phyloP scores from a whole-genome alignment of 2,113 vertebrate species.

The Centropus unirufus region DNA sequence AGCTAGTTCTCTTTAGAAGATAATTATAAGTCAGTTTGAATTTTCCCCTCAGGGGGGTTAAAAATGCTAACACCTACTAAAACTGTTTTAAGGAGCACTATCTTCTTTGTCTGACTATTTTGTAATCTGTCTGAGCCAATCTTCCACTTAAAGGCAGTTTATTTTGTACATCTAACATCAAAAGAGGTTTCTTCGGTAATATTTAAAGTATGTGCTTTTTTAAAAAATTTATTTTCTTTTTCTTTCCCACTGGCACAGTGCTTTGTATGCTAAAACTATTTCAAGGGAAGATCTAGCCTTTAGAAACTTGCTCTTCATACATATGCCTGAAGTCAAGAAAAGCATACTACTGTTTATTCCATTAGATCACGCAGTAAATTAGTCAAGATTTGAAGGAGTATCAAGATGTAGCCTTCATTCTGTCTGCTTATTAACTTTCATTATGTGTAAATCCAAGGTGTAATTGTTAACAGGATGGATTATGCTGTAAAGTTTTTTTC shows the following conservation, averaged over 20 bases:
- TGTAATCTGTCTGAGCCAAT: slow-evolving; percentile 48
- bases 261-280: slow-evolving; percentile 43
- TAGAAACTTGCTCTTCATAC: slow-evolving; percentile 44
- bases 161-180: slow-evolving; percentile 48
- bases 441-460: slow-evolving; percentile 77
- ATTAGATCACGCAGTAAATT: slow-evolving; percentile 72
- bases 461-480: slow-evolving; percentile 84
- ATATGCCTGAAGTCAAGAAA: slow-evolving; percentile 45
- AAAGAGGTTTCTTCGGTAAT: slow-evolving; percentile 18
- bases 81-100: slow-evolving; percentile 15
- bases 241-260: not conserved
- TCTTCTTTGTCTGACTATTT: slow-evolving; percentile 55
- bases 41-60: not conserved
- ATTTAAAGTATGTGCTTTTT: slow-evolving; percentile 23
- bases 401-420: slow-evolving; percentile 77
- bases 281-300: slow-evolving; percentile 47
- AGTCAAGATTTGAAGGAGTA: slow-evolving; percentile 78
- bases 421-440: slow-evolving; percentile 84
- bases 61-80: slow-evolving; percentile 30
- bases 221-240: not conserved
- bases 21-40: slow-evolving; percentile 27
- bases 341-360: slow-evolving; percentile 58
- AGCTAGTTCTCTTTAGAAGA: not conserved
- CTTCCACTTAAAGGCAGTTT: slow-evolving; percentile 22
- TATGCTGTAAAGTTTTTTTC: slow-evolving; percentile 74